Conservation (phyloP, 2,797 vertebrate species). For the Borostomias antarcticus region DNA sequence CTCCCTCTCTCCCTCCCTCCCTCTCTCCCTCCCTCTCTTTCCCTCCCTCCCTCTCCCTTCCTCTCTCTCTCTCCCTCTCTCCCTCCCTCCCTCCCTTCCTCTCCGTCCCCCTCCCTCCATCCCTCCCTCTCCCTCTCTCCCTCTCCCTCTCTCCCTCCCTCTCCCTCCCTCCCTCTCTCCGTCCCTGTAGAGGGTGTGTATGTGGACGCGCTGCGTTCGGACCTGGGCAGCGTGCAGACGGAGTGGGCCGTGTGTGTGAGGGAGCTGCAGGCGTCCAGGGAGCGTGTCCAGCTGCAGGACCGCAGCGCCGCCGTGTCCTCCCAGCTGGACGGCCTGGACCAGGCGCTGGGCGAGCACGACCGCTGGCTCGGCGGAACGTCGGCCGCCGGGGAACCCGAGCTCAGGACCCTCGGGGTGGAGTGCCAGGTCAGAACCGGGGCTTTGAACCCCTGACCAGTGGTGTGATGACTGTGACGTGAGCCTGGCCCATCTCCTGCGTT, state of each 20-base stretch:
- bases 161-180: constrained; percentile 5
- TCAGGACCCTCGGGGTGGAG: constrained; percentile 68
- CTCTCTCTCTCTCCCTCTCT: constrained; percentile 7
- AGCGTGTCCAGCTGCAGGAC: constrained; percentile 78
- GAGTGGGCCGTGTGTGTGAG: constrained; percentile 79
- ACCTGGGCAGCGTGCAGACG: constrained; percentile 73
- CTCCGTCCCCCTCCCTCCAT: background rate
- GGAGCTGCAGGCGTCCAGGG: constrained; percentile 75
- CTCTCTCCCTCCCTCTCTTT: background rate
- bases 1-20: background rate
- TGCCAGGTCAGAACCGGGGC: constrained; percentile 78
- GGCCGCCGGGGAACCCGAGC: constrained; percentile 50
- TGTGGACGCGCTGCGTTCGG: constrained; percentile 55
- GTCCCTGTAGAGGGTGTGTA: constrained; percentile 55
- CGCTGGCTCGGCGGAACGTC: constrained; percentile 68
- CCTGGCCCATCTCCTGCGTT: background rate
- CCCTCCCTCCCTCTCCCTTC: background rate
- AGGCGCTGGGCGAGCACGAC: constrained; percentile 76
- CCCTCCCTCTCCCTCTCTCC: background rate
- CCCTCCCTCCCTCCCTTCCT: background rate
- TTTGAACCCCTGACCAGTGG: too few species aligned
- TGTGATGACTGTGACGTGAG: background rate
- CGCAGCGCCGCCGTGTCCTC: constrained; percentile 73
- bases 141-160: background rate
- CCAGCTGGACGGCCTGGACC: constrained; percentile 78